Conservation (phyloP, 2,888 invertebrate species). For the Meteorus cinctellus region DNA sequence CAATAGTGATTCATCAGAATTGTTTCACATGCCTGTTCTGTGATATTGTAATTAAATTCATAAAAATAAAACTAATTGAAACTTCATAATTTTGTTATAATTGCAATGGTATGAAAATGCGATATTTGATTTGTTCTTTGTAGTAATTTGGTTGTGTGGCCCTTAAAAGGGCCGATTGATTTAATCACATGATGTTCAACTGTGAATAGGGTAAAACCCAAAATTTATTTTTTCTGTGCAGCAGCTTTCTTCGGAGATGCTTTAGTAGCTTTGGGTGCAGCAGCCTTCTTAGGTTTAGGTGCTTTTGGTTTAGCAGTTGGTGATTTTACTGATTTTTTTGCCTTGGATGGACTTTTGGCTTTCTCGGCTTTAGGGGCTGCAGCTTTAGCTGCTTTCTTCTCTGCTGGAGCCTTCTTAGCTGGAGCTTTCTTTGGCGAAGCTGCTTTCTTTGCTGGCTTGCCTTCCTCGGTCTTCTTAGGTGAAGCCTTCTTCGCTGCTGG, state of each 20-base stretch:
- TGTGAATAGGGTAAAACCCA: conserved; percentile 78
- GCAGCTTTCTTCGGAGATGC: conserved; percentile 38
- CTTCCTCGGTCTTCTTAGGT: conserved; percentile 24
- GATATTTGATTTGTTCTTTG: not conserved
- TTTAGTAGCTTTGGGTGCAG: conserved; percentile 35
- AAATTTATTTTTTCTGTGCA: conserved; percentile 71
- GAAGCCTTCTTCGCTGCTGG: conserved; percentile 21
- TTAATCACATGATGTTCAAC: conserved; percentile 63
- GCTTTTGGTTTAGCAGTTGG: conserved; percentile 52
- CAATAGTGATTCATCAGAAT: too few relatives aligned
- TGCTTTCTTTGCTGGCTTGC: conserved; percentile 31
- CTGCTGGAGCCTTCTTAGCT: conserved; percentile 27
- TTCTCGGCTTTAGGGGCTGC: conserved; percentile 35
- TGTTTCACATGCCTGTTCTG: conserved; percentile 2
- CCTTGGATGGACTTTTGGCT: conserved; percentile 42
- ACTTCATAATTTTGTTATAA: conserved; percentile 59
- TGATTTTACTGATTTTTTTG: conserved; percentile 48
- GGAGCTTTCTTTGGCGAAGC: conserved; percentile 28
- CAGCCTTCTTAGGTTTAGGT: conserved; percentile 52
- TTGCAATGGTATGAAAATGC: conserved; percentile 71
- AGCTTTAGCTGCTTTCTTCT: conserved; percentile 23
- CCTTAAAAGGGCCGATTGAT: conserved; percentile 51
- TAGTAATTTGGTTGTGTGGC: conserved; percentile 54
- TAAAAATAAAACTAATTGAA: conserved; percentile 69
- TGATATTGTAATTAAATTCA: conserved; percentile 64